Conservation (phyloP, 1,140 invertebrate species). For the Drosophila pachea region DNA sequence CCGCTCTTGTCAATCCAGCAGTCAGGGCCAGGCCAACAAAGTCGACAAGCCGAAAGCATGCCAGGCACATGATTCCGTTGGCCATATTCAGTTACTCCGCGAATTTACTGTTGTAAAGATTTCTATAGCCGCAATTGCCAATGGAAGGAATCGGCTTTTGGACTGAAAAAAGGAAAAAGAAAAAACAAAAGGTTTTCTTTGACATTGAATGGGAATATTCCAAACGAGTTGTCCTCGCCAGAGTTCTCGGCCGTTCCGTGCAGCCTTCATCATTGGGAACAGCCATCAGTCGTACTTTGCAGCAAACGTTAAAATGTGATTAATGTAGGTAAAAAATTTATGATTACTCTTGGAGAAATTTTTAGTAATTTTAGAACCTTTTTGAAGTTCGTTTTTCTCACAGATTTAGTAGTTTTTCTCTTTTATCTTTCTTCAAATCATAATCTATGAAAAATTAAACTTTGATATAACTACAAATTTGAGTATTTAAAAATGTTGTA, state of each 20-base stretch:
- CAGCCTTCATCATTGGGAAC: not conserved
- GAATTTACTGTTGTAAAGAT: not conserved
- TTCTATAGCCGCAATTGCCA: conserved; percentile 10
- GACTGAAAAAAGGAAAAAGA: not conserved
- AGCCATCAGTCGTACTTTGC: not conserved
- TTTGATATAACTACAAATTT: too few species aligned
- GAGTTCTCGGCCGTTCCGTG: not conserved
- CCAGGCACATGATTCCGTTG: conserved; percentile 5
- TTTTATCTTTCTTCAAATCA: not conserved
- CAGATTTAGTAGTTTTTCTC: not conserved
- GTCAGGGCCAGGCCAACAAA: conserved; percentile 5
- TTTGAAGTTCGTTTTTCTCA: not conserved
- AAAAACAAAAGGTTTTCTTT: conserved; percentile 9
- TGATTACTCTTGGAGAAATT: not conserved
- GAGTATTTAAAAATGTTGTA: too few species aligned
- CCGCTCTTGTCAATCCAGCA: not conserved
- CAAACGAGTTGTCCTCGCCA: conserved; percentile 10
- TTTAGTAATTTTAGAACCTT: not conserved
- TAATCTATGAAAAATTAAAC: too few species aligned
- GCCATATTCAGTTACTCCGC: conserved; percentile 11
- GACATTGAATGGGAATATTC: conserved; percentile 30
- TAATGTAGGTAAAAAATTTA: not conserved
- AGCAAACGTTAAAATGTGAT: not conserved
- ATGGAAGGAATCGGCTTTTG: not conserved
- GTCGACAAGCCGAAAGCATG: not conserved